A percentile compares a stretch with the other conserved stretches of the same genome.
phyloP scores from a whole-genome alignment of 64 coral and sea anemone genomes.

The Dendronephthya gigantea region DNA sequence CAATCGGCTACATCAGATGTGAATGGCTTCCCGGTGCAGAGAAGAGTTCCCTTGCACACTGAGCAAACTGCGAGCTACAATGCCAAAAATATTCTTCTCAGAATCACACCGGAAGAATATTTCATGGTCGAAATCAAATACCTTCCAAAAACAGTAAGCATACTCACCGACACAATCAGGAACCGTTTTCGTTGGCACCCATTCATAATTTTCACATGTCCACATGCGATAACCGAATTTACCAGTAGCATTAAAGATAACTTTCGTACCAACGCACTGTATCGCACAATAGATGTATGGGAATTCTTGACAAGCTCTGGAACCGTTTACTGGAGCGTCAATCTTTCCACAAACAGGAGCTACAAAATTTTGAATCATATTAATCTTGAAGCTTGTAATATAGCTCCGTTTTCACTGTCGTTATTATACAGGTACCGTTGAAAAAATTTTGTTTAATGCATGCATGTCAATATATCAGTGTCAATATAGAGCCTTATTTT shows the following conservation, averaged over 20 bases:
- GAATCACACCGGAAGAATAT: no score
- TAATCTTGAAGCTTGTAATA: no score
- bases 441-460: no score
- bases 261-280: neutral
- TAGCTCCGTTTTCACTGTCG: no score
- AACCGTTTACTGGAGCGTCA: neutral
- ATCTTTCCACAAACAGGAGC: neutral
- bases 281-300: neutral
- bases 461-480: no score
- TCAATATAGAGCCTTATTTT: no score
- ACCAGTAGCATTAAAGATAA: neutral
- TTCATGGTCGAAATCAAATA: no score
- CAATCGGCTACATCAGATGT: no score
- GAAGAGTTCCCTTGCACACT: neutral
- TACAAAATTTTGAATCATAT: neutral
- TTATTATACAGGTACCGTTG: no score
- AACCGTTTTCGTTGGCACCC: neutral
- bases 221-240: neutral
- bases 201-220: neutral
- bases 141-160: neutral
- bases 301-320: neutral
- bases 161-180: conserved; percentile 17
- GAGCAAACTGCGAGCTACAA: no score
- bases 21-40: no score
- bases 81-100: no score